Base-by-base conservation (phyloP, 2,113 vertebrate genomes). In the Balaeniceps rex region DNA sequence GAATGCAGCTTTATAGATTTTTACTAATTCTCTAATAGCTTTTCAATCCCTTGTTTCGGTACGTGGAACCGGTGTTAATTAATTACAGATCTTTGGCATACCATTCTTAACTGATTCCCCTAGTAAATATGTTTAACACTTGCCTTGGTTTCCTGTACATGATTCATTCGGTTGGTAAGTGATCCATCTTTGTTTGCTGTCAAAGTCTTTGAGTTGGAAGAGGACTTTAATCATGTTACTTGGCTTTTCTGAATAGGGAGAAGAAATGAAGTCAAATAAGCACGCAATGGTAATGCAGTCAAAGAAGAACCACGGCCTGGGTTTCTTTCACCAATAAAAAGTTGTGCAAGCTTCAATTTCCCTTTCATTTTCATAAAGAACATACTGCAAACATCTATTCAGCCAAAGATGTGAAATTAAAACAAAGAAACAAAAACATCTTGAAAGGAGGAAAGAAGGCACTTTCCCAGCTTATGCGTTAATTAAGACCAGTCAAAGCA, bases 401-500 rank as follows among this genome's bases (percentile, higher is more conserved):
- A 87, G 90, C 51, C 64, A 38, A 93, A 97, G 72, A 92, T 10
- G 14, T 94, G 83, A 97, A 97, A 91, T 72, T 94, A 87, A 96
- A 97, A 90, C 90, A 94, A 94, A 96, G 94, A 88, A 93, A 83
- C 79, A 90, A 94, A 95, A 95, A 63, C 85, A 40, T 93, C 69
- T 92, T 95, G 82, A 93, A 96, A 95, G 90, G 72, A 85, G 69
- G 86, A 93, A 90, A 96, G 76, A 93, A 90, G 88, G 83, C 93
- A 78, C 90, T 97, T 97, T 92, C 90, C 93, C 90, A 92, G 93
- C 82, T 94, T 87, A 55, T 90, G 88, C 8, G 11, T 95, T 97
- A 97, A 97, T 97, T 97, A 96, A 88, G 95, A 97, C 93, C 97
- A 97, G 97, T 83, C 88, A 96, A 94, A 97, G 97, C 86, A 83